Evolutionary conservation across 2,113 vertebrate genomes (phyloP).

Genomic region (Ptilorrhoa leucosticta): DNA sequence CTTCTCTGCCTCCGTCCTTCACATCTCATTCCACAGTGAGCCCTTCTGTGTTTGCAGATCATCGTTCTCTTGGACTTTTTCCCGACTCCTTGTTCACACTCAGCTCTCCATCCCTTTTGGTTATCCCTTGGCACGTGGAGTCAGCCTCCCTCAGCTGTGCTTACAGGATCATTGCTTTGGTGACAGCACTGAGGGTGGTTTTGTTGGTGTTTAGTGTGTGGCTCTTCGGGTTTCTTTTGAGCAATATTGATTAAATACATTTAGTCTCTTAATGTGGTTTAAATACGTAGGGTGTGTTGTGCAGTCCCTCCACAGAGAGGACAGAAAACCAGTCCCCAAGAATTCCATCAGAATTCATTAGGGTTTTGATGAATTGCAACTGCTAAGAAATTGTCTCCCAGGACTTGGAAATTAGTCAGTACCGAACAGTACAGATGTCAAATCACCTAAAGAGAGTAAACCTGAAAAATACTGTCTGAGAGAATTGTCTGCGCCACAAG

Average conservation of each 20-base stretch:
- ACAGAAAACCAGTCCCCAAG: background rate
- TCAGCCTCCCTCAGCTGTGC: background rate
- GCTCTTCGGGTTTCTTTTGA: background rate
- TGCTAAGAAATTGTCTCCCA: slow-evolving; percentile 45
- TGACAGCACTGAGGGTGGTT: background rate
- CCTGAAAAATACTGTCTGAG: background rate
- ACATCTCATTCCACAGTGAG: background rate
- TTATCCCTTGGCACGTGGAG: background rate
- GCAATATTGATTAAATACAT: background rate
- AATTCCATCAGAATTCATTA: slow-evolving; percentile 56
- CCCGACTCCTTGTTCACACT: background rate
- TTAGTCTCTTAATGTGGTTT: slow-evolving; percentile 13
- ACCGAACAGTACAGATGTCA: background rate
- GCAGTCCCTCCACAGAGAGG: background rate
- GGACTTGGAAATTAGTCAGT: slow-evolving; percentile 41
- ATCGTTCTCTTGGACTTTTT: background rate
- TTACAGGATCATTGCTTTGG: background rate
- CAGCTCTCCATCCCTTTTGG: background rate
- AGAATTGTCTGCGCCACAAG: background rate
- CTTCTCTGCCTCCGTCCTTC: background rate
- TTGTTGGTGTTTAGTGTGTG: background rate
- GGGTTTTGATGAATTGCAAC: slow-evolving; percentile 46
- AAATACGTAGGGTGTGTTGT: background rate
- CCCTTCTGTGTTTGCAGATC: background rate
- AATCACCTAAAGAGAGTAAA: background rate